Conservation (phyloP, 2,888 invertebrate genomes). For the Hirudinaria manillensis region DNA sequence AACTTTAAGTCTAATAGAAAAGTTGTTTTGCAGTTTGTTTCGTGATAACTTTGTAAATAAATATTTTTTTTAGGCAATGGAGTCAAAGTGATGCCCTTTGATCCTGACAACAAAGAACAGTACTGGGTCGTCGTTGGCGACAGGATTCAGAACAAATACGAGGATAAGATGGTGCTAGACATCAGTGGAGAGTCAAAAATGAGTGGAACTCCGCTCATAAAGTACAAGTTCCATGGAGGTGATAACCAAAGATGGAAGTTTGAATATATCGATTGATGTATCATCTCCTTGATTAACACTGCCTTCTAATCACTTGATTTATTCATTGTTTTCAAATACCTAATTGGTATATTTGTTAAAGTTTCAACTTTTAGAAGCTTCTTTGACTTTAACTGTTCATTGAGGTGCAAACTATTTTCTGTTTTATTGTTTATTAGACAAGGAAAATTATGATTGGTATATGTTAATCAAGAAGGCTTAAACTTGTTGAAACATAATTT, state of each 20-base stretch:
- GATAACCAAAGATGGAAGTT: slow-evolving; percentile 36
- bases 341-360: no score
- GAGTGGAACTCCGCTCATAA: slow-evolving; percentile 16
- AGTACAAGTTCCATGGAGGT: slow-evolving; percentile 33
- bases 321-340: background rate
- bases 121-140: slow-evolving; percentile 31
- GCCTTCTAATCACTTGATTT: background rate
- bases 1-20: background rate
- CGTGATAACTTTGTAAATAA: no score
- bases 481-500: no score
- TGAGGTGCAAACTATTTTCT: no score
- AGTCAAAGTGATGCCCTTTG: slow-evolving; percentile 24
- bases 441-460: no score
- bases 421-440: no score
- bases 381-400: no score
- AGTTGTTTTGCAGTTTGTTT: no score
- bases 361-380: no score
- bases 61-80: slow-evolving; percentile 3
- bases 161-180: slow-evolving; percentile 32
- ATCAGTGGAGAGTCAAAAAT: slow-evolving; percentile 22
- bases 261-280: slow-evolving; percentile 32
- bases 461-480: no score
- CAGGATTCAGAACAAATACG: slow-evolving; percentile 34
- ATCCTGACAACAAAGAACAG: slow-evolving; percentile 23
- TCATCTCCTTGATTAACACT: background rate